A percentile compares a stretch with the other conserved stretches of the same genome.
These are phyloP conservation scores for Isotomurus palustris DNA, from an alignment of 2,888 invertebrate species.

Conservation along the genomic window DNA sequence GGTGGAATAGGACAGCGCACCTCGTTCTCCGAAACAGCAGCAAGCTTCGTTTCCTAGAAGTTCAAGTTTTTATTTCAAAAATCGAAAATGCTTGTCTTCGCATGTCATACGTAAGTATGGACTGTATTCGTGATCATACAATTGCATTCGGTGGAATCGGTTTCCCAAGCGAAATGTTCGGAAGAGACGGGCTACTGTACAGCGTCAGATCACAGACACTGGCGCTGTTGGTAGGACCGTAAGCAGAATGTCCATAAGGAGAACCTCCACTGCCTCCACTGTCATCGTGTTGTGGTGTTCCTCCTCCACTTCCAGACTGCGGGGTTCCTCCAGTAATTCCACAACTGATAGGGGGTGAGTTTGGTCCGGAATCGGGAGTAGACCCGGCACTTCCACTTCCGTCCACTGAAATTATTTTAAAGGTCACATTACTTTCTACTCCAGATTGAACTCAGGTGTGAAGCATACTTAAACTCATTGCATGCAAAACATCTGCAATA, in stretches of 20 bases:
- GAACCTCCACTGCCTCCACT: slow-evolving; percentile 66
- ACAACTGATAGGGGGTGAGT: slow-evolving; percentile 61
- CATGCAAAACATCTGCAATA: neutral
- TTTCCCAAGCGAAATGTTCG: slow-evolving; percentile 89
- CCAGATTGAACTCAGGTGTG: neutral
- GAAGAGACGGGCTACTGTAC: slow-evolving; percentile 93
- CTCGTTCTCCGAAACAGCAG: slow-evolving; percentile 71
- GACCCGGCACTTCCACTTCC: slow-evolving; percentile 52
- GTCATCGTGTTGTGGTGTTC: slow-evolving; percentile 69
- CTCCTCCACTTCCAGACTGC: slow-evolving; percentile 57
- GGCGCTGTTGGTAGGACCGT: slow-evolving; percentile 53
- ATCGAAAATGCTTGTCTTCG: neutral
- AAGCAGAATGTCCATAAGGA: slow-evolving; percentile 56
- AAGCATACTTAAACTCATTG: neutral
- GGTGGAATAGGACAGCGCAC: slow-evolving; percentile 67
- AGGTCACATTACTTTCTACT: neutral
- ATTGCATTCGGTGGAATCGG: slow-evolving; percentile 54
- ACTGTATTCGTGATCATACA: neutral
- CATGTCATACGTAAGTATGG: neutral
- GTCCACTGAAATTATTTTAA: slow-evolving; percentile 47
- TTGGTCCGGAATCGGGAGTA: slow-evolving; percentile 70
- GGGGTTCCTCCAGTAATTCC: slow-evolving; percentile 47
- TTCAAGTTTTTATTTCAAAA: neutral
- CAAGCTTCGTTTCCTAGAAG: slow-evolving; percentile 54
- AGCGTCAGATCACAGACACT: slow-evolving; percentile 68